Percentiles rank a stretch among this genome's conserved stretches.
Evolutionary conservation across 92 coral and sea anemone species (phyloP).

Genomic region (Pocillopora meandrina): DNA sequence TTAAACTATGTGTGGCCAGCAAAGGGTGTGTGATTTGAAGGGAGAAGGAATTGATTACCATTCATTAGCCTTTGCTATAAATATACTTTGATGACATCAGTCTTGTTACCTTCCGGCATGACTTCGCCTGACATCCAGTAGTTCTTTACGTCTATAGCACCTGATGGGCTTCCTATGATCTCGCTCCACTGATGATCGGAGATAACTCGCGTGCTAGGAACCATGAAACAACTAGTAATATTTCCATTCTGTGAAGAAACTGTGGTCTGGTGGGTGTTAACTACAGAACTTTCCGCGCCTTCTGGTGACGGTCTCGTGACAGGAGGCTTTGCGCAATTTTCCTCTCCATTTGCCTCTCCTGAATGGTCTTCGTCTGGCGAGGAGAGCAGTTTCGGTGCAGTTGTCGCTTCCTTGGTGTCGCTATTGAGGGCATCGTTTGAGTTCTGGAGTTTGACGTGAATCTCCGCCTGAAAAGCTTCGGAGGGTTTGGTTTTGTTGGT

Average conservation of each 20-base stretch:
- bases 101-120: neutral
- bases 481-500: neutral
- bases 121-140: slow-evolving; percentile 15
- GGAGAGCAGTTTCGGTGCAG: neutral
- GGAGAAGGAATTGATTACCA: too few species aligned
- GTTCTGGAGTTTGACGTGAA: slow-evolving; percentile 1
- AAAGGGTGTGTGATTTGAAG: too few species aligned
- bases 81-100: neutral
- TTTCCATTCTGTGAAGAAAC: neutral
- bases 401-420: neutral
- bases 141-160: neutral
- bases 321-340: neutral
- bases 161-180: slow-evolving; percentile 23
- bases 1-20: too few species aligned
- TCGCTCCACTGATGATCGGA: neutral
- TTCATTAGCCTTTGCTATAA: neutral
- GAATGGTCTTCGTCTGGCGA: neutral
- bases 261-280: neutral
- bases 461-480: slow-evolving; percentile 3
- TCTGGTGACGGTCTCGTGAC: slow-evolving; percentile 19
- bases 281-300: slow-evolving; percentile 14
- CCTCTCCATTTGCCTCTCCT: neutral
- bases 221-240: neutral
- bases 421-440: neutral
- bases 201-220: slow-evolving; percentile 8